Base-by-base conservation (phyloP, 2,113 vertebrate species). In the Corydoras maculifer region DNA sequence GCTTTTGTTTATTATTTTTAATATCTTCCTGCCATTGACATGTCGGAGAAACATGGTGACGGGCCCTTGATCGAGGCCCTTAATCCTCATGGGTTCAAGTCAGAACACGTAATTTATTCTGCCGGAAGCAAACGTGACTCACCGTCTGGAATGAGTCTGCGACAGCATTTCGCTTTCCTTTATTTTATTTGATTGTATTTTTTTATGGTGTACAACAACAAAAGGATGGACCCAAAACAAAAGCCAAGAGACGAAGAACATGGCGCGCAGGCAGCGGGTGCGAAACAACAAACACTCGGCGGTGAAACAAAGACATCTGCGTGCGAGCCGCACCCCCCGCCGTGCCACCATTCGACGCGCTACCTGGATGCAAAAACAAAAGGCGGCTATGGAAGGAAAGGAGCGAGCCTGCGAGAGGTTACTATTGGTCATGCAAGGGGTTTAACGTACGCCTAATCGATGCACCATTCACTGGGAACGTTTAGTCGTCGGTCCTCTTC, bases 291-390 rank as follows among this genome's bases (percentile, higher is more conserved):
- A 74, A 68, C 65, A 68, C 7, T 8, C 8, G 50, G 15, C 30
- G 9, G 59, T 35, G 32, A 75, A 61, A 79, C 73, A 79, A 76
- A 79, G 74, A 48, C 51, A 48, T 13, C 31, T 59, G 58, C 57
- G 35, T 32, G 60, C 15, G 57, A 48, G 14, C 65, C 51, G 43
- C 58, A 65, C 61, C 61, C 73, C 76, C 75, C 18, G 69, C 4
- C 5, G 63, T 60, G 75, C 74, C 63, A 70, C 73, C 68, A 70
- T 74, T 71, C 71, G 68, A 70, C 58, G 64, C 63, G 74, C 65
- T 76, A 78, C 76, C 79, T 78, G 72, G 58, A 60, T 69, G 69
- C 54, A 48, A 55, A 75, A 81, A 78, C 76, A 75, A 73, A 25
- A 63, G 69, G 13, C 8, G 31, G 35, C 12, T 15, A 8, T 9